Percentiles rank a stretch among this genome's conserved stretches.
phyloP scores from a whole-genome alignment of 2,113 vertebrate species.

The Ascaphus truei region DNA sequence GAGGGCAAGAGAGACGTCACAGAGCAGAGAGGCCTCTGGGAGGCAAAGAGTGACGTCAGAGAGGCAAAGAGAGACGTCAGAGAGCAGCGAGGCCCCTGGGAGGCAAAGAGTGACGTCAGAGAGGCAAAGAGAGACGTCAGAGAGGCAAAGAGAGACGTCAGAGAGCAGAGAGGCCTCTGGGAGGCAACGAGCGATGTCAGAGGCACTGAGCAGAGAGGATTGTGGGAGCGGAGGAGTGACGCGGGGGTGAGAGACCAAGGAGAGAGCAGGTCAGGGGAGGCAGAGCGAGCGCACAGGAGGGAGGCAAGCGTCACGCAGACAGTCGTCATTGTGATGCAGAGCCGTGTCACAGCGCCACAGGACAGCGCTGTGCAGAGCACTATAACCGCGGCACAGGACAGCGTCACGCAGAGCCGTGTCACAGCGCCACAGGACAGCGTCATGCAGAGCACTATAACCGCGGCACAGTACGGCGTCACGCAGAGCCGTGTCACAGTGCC shows the following conservation, averaged over 20 bases:
- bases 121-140: no score
- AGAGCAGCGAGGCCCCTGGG: no score
- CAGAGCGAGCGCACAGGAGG: neutral
- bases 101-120: no score
- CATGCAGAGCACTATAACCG: neutral
- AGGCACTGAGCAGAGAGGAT: neutral
- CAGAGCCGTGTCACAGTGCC: neutral
- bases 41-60: no score
- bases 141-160: no score
- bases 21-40: no score
- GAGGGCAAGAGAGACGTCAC: neutral
- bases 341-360: neutral
- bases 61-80: no score
- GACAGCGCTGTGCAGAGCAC: neutral
- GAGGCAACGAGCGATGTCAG: neutral
- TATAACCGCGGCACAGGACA: neutral
- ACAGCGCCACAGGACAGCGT: neutral
- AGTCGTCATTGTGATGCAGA: conserved; percentile 14
- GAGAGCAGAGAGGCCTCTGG: neutral
- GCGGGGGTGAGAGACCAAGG: neutral
- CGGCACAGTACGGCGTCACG: neutral
- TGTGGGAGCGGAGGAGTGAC: no score
- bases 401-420: neutral
- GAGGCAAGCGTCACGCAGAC: neutral
- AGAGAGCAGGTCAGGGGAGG: neutral